A percentile compares a stretch with the other conserved stretches of the same genome.
Evolutionary conservation across 2,113 vertebrate genomes (phyloP).

Genomic region (Ranitomeya imitator): DNA sequence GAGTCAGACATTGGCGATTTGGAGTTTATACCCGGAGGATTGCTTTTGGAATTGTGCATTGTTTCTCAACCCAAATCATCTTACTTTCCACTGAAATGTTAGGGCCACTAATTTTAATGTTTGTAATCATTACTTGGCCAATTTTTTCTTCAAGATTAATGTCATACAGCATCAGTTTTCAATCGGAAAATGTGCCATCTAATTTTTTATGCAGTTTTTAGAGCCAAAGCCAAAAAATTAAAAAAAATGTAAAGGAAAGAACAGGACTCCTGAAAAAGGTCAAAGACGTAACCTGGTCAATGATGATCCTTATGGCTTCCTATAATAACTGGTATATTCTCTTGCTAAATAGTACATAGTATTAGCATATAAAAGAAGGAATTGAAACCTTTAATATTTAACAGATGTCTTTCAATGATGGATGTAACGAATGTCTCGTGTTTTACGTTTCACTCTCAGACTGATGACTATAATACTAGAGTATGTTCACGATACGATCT

Average conservation of each 20-base stretch:
- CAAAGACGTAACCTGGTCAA: neutral
- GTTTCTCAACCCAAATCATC: neutral
- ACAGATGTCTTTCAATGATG: neutral
- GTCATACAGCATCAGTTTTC: neutral
- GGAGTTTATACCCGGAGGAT: neutral
- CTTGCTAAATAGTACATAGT: neutral
- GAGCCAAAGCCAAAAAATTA: no score
- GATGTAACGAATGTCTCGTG: neutral
- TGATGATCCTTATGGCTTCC: neutral
- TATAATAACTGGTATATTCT: neutral
- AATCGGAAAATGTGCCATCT: neutral
- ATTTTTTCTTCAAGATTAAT: neutral
- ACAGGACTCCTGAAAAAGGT: no score
- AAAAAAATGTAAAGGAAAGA: no score
- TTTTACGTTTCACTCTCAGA: neutral
- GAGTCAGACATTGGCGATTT: neutral
- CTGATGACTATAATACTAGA: slow-evolving; percentile 9
- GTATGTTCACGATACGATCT: neutral
- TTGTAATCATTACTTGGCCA: neutral
- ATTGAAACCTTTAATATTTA: neutral
- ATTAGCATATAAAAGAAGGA: neutral
- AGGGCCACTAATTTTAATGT: neutral
- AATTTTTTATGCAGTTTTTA: no score
- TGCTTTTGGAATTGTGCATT: neutral
- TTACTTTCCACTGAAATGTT: neutral